phyloP scores from a whole-genome alignment of 2,797 vertebrate genomes.

The Epinephelus malabaricus region DNA sequence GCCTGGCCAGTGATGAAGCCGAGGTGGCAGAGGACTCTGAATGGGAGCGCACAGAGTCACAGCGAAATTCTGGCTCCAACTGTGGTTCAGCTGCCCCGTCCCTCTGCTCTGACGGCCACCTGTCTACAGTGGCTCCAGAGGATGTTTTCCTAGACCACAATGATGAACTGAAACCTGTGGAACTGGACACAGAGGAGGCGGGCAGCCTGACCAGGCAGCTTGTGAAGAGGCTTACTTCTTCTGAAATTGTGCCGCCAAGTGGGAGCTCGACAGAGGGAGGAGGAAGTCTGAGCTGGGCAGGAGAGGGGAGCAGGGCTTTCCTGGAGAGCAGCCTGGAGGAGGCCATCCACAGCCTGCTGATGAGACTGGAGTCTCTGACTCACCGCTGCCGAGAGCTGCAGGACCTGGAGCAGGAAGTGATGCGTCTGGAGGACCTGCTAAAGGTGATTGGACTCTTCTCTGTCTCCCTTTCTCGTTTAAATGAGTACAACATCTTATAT shows the following conservation, averaged over 20 bases:
- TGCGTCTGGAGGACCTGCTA: constrained; percentile 95
- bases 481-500: not conserved
- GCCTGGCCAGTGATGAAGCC: constrained; percentile 81
- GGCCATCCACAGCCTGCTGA: constrained; percentile 92
- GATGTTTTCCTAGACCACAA: constrained; percentile 86
- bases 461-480: not conserved
- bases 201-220: constrained; percentile 97
- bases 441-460: constrained; percentile 86
- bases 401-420: constrained; percentile 95
- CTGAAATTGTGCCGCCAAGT: constrained; percentile 81
- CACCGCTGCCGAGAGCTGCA: constrained; percentile 95
- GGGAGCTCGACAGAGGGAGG: constrained; percentile 72
- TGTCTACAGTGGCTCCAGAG: constrained; percentile 72
- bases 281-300: constrained; percentile 85
- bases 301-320: constrained; percentile 90
- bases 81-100: constrained; percentile 70
- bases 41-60: constrained; percentile 84
- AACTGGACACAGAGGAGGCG: constrained; percentile 92
- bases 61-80: constrained; percentile 71
- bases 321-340: constrained; percentile 96
- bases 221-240: constrained; percentile 93
- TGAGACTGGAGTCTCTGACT: constrained; percentile 92
- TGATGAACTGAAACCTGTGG: constrained; percentile 92
- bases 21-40: constrained; percentile 80
- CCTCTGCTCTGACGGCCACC: constrained; percentile 80